Base-by-base conservation (phyloP, 2,113 vertebrate species). In the Lucifuga dentata region DNA sequence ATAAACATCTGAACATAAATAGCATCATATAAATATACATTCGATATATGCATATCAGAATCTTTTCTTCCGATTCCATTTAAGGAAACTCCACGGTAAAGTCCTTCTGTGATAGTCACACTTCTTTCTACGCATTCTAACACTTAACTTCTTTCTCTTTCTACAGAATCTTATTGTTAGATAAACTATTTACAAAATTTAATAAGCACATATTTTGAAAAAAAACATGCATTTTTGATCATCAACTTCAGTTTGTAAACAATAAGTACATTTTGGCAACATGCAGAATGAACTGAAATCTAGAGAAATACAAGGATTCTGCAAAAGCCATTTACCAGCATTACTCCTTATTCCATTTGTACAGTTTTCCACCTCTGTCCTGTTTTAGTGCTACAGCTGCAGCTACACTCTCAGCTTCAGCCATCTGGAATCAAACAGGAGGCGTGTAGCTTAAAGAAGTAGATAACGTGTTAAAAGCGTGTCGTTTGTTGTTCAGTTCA, bases 11-110 rank as follows among this genome's bases (percentile, higher is more conserved):
- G 74, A 85, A 91, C 91, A 92, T 90, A 91, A 92, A 87, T 78
- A 75, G 93, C 89, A 86, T 92, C 89, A 92, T 95, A 95, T 92
- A 96, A 96, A 96, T 94, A 75, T 95, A 95, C 95, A 95, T 95
- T 95, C 93, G 93, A 93, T 91, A 92, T 80, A 75, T 87, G 83
- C 79, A 84, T 83, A 84, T 84, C 76, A 58, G 44, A 75, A 56
- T 68, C 57, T 26, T 41, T 52, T 21, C 67, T 38, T 52, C 43
- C 58, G 52, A 19, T 39, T 69, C 53, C 81, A 7, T 78, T 87
- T 76, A 59, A 15, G 62, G 44, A 78, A 61, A 48, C 32, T 68
- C 41, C 35, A 64, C 48, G 38, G 17, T 26, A 29, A 36, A 21
- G 8, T 21, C 16, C 20, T 83, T 53, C 39, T 72, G 83, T 82